Conservation (phyloP, 2,797 vertebrate genomes). For the Siniperca scherzeri region DNA sequence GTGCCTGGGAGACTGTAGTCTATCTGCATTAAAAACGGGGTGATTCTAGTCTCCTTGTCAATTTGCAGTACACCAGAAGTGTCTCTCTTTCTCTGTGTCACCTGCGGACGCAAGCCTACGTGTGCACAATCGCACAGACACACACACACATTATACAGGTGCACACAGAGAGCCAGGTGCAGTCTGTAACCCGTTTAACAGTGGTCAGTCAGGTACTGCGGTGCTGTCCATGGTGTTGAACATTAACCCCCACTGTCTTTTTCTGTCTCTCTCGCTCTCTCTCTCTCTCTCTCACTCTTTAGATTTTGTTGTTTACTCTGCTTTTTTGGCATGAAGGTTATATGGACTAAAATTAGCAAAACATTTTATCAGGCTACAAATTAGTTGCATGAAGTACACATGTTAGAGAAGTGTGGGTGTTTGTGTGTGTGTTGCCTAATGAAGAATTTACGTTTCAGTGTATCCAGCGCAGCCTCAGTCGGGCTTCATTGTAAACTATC, state of each 20-base stretch:
- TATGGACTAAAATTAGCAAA: not conserved
- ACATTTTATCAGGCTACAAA: not conserved
- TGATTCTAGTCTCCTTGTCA: not conserved
- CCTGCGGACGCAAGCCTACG: not conserved
- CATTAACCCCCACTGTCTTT: not conserved
- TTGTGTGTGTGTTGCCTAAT: not conserved
- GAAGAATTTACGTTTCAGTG: not conserved
- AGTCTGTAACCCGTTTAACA: too few species aligned
- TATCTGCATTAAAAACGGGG: not conserved
- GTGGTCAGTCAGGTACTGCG: not conserved
- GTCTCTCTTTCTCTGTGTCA: not conserved
- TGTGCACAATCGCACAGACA: not conserved
- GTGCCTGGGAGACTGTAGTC: not conserved
- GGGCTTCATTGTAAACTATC: not conserved
- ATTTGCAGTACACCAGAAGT: not conserved
- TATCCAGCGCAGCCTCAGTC: not conserved
- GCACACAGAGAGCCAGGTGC: not conserved
- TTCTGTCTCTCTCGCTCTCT: not conserved
- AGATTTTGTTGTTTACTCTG: too few species aligned
- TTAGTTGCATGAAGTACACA: not conserved
- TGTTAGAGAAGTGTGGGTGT: not conserved
- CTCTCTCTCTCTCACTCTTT: too few species aligned
- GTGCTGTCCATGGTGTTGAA: constrained; percentile 68
- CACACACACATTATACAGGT: not conserved
- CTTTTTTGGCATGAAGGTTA: not conserved